Percentiles rank a stretch among this genome's conserved stretches.
Conservation (phyloP, 2,888 invertebrate genomes). For the Acrocera orbiculus region DNA sequence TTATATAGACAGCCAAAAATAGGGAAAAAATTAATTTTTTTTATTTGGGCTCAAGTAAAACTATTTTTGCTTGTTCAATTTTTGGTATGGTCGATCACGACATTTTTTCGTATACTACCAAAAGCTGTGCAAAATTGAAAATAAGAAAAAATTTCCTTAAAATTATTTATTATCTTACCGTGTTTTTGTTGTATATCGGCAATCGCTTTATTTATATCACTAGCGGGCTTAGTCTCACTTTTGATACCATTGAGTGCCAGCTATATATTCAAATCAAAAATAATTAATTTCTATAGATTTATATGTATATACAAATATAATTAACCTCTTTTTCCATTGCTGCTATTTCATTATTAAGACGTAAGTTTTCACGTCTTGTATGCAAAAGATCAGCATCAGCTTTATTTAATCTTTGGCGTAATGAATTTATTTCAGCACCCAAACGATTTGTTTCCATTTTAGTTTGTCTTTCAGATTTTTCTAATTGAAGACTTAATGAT, state of each 20-base stretch:
- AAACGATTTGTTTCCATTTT: conserved; percentile 58
- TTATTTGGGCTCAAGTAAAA: too few species aligned
- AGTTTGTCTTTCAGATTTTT: conserved; percentile 54
- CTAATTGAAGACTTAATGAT: conserved; percentile 44
- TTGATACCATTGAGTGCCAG: conserved; percentile 42
- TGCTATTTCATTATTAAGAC: conserved; percentile 60
- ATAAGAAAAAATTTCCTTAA: too few species aligned
- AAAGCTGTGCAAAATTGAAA: too few species aligned
- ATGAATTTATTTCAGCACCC: conserved; percentile 54
- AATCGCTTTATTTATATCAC: conserved; percentile 55
- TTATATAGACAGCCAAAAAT: too few species aligned
- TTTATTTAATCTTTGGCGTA: conserved; percentile 58
- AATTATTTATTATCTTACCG: too few species aligned
- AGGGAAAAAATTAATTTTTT: too few species aligned
- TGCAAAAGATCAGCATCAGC: conserved; percentile 67
- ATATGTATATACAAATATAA: neutral
- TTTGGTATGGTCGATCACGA: too few species aligned
- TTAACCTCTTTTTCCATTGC: conserved; percentile 63
- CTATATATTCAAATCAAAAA: conserved; percentile 21
- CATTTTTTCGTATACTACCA: too few species aligned
- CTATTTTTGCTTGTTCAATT: too few species aligned
- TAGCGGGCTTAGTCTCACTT: conserved; percentile 44
- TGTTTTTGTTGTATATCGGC: conserved; percentile 69
- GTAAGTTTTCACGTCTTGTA: conserved; percentile 59
- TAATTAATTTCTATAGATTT: neutral